Conservation (phyloP, 2,797 vertebrate species). For the Chrysocyon brachyurus region DNA sequence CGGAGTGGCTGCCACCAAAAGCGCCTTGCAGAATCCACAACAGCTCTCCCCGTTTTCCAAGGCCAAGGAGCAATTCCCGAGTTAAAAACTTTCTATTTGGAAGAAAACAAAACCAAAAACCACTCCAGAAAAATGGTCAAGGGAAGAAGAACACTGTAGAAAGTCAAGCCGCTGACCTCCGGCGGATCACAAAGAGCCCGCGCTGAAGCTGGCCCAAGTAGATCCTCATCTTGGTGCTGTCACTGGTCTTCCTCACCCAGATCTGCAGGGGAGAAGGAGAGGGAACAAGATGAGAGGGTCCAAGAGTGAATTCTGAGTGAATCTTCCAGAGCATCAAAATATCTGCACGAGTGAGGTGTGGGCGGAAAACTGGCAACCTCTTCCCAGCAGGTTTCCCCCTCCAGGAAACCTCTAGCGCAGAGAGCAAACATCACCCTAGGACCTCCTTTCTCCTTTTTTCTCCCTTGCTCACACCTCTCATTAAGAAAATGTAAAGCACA, state of each 20-base stretch:
- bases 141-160: conserved; percentile 45
- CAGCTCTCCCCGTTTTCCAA: conserved; percentile 78
- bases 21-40: conserved; percentile 70
- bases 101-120: conserved; percentile 57
- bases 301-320: fast-evolving
- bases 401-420: not conserved
- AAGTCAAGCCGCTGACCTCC: conserved; percentile 96
- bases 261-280: conserved; percentile 90
- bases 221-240: conserved; percentile 99
- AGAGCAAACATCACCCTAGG: not conserved
- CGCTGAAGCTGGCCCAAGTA: conserved; percentile 99
- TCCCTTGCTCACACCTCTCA: not conserved
- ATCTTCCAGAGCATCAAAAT: not conserved
- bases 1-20: conserved; percentile 78
- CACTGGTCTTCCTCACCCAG: conserved; percentile 99
- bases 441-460: not conserved
- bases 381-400: not conserved
- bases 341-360: no score
- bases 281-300: not conserved
- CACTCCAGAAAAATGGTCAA: conserved; percentile 63
- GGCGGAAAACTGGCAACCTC: not conserved
- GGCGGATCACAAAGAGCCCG: conserved; percentile 98
- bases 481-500: not conserved
- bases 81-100: conserved; percentile 74
- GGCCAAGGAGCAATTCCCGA: conserved; percentile 69